A percentile compares a stretch with the other conserved stretches of the same genome.
phyloP scores from a whole-genome alignment of 1,140 invertebrate species.

The Danaus plexippus region DNA sequence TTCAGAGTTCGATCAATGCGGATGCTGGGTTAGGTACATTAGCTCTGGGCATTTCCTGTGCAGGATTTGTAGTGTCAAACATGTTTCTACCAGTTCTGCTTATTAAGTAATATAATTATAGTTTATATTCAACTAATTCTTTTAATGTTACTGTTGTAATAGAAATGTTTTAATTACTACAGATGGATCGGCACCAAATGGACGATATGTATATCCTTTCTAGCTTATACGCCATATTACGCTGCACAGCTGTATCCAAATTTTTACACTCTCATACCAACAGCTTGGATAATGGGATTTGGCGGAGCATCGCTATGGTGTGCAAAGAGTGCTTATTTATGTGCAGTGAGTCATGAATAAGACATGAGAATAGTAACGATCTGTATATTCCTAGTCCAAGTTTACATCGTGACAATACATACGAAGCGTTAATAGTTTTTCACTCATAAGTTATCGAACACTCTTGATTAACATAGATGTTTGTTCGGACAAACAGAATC shows the following conservation, averaged over 20 bases:
- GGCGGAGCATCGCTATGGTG: conserved; percentile 91
- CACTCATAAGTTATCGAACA: too few species aligned
- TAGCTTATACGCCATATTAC: conserved; percentile 90
- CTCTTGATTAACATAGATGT: too few species aligned
- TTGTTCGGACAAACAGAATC: too few species aligned
- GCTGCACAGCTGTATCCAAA: conserved; percentile 86
- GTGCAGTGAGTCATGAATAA: conserved; percentile 68
- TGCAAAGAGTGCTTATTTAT: conserved; percentile 91
- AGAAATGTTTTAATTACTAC: conserved; percentile 23
- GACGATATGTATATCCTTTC: conserved; percentile 86
- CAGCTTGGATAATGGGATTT: conserved; percentile 84
- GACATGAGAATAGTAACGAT: too few species aligned
- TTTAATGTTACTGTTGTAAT: too few species aligned
- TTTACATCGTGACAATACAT: too few species aligned
- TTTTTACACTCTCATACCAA: conserved; percentile 89
- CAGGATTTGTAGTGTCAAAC: conserved; percentile 84
- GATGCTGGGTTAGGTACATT: conserved; percentile 79
- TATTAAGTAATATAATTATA: conserved; percentile 74
- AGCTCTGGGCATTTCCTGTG: conserved; percentile 82
- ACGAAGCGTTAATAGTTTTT: too few species aligned
- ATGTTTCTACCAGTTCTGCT: conserved; percentile 84
- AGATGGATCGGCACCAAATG: conserved; percentile 88
- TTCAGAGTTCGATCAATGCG: conserved; percentile 83
- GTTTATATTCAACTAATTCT: too few species aligned
- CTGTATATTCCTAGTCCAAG: too few species aligned